Evolutionary conservation across 2,888 invertebrate species (phyloP).

Genomic region (Phyllotreta cruciferae): DNA sequence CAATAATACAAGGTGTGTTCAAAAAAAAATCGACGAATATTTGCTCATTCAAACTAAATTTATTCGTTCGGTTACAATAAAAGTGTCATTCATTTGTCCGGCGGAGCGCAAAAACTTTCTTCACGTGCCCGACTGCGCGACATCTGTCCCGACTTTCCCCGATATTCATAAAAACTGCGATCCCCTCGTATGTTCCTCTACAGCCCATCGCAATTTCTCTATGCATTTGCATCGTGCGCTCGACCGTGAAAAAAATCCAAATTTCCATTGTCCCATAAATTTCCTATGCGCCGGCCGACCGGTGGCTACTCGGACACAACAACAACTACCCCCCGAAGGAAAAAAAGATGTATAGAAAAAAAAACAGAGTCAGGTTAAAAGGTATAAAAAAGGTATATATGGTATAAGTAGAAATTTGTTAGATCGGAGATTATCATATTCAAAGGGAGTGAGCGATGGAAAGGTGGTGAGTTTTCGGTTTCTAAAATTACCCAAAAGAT

Average conservation of each 20-base stretch:
- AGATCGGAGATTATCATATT: constrained; percentile 56
- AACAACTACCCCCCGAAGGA: constrained; percentile 23
- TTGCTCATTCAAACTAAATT: neutral
- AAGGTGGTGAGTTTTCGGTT: constrained; percentile 32
- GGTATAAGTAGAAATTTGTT: constrained; percentile 47
- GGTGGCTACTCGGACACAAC: constrained; percentile 32
- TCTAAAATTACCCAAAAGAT: too few relatives aligned
- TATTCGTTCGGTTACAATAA: constrained; percentile 4
- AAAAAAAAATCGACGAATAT: neutral
- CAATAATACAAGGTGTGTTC: neutral
- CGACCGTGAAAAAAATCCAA: constrained; percentile 42
- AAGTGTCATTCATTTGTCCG: constrained; percentile 44
- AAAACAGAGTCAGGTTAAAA: constrained; percentile 40
- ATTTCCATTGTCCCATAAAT: constrained; percentile 37
- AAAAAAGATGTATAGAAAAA: constrained; percentile 10
- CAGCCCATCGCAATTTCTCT: constrained; percentile 32
- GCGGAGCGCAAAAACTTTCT: constrained; percentile 42
- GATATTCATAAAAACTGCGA: constrained; percentile 38
- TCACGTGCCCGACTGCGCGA: constrained; percentile 42
- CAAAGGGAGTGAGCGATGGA: constrained; percentile 52
- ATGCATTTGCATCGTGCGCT: constrained; percentile 40
- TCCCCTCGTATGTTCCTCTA: constrained; percentile 30
- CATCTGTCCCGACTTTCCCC: constrained; percentile 44
- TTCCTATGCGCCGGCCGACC: constrained; percentile 27
- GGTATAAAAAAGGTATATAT: constrained; percentile 26